Evolutionary conservation across 2,113 vertebrate species (phyloP), one percentile per base, ranked within the genome.

Genomic region (Pristiophorus japonicus): DNA sequence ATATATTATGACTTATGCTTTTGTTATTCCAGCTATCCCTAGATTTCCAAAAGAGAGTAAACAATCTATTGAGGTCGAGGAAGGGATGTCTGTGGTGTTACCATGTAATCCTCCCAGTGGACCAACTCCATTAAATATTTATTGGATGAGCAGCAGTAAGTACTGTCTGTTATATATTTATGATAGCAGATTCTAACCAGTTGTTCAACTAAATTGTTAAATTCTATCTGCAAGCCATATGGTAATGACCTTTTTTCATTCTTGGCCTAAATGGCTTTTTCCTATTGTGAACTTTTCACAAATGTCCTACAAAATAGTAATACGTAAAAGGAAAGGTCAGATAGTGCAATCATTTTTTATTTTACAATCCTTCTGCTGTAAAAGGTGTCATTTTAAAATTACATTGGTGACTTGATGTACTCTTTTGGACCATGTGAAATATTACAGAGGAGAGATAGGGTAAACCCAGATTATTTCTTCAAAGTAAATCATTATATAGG

Each of bases 61-160:
- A 16, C 34, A 67, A 30, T 45, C 38, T 7, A 51, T 94, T 94
- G 22, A 73, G 24, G 93, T 94, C 27, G 93, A 94, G 45, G 93
- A 94, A 70, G 93, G 93, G 24, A 38, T 47, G 27, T 14, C 93
- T 70, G 93, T 94, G 11, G 66, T 94, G 27, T 73, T 94, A 70
- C 93, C 65, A 34, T 94, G 93, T 51, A 51, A 94, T 4, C 93
- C 93, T 67, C 93, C 93, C 66, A 94, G 45, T 94, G 93, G 93
- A 38, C 65, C 93, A 47, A 42, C 42, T 51, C 93, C 93, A 73
- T 94, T 94, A 70, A 94, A 70, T 70, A 94, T 94, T 70, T 94
- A 94, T 94, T 94, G 93, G 93, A 94, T 94, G 93, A 94, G 66
- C 42, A 94, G 65, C 42, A 70, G 93, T 94, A 70, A 94, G 93